Base-by-base conservation (phyloP, 2,797 vertebrate genomes). In the Coranthus polyacanthus region DNA sequence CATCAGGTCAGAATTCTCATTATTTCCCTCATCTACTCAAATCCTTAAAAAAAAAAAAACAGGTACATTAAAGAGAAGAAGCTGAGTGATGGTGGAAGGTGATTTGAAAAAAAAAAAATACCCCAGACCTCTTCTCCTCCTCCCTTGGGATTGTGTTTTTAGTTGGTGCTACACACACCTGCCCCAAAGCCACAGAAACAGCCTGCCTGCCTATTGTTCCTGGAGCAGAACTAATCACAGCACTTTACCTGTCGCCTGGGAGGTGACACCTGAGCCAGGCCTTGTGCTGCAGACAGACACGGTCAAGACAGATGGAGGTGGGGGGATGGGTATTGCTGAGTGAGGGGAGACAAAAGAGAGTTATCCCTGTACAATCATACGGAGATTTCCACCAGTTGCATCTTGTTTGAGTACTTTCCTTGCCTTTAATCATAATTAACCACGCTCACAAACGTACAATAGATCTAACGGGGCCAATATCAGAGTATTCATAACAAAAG, bases 241-340 rank as follows among this genome's bases (percentile, higher is more conserved):
- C 90, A 92, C 84, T 91, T 92, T 91, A 91, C 88, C 90, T 88
- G 89, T 88, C 77, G 82, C 83, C 89, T 72, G 67, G 81, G 84
- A 92, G 79, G 79, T 83, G 90, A 91, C 85, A 93, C 90, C 89
- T 91, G 90, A 92, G 90, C 81, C 75, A 9, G 41, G 72, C 53
- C 85, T 66, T 77, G 64, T 70, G 58, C 64, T 56, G 68, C 57
- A 79, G 72, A 74, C 76, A 37, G 29, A 64, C 64, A 57, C 42
- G 17, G 44, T 36, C 42, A 53, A 68, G 74, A 65, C 79, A 77
- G 73, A 79, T 59, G 41, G 63, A 61, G 16, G 66, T 32, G 53
- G 64, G 62, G 74, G 70, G 59, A 11, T 2, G 52, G 68, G 18
- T 36, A n/a, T 20, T 29, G 45, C 37, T 57, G 61, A 73, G 54